A percentile compares a stretch with the other conserved stretches of the same genome.
phyloP scores from a whole-genome alignment of 2,888 invertebrate species.

The Pelosia muscerda region DNA sequence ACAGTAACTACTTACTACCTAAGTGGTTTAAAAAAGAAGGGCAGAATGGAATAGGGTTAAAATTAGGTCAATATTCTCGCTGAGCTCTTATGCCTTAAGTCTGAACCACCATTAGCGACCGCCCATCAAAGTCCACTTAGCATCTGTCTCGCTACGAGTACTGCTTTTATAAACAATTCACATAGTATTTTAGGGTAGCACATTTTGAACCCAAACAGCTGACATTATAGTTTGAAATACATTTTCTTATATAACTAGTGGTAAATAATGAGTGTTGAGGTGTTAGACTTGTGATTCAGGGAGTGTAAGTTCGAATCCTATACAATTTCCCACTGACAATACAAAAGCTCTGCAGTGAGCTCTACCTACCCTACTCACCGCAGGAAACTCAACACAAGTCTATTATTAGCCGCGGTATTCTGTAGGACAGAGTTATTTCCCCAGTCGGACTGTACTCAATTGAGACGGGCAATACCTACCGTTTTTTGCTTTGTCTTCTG shows the following conservation, averaged over 20 bases:
- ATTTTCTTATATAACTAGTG: neutral
- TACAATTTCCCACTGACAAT: no score
- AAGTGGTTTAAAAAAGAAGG: no score
- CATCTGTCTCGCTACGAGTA: slow-evolving; percentile 54
- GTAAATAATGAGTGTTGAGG: neutral
- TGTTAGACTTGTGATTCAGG: neutral
- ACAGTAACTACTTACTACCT: neutral
- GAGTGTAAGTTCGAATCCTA: neutral
- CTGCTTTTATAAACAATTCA: slow-evolving; percentile 62
- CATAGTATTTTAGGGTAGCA: slow-evolving; percentile 40
- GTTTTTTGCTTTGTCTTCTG: no score
- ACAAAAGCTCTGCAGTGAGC: no score
- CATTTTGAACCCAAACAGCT: slow-evolving; percentile 9
- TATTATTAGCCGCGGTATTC: no score
- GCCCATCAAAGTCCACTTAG: slow-evolving; percentile 65
- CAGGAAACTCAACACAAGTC: no score
- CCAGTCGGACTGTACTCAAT: no score
- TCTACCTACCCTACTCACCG: no score
- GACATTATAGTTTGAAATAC: neutral
- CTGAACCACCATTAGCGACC: slow-evolving; percentile 44
- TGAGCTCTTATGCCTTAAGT: slow-evolving; percentile 2
- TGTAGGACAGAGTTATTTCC: no score
- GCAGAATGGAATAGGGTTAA: neutral
- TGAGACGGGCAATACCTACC: no score
- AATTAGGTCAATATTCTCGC: slow-evolving; percentile 1